Percentiles rank a stretch among this genome's conserved stretches.
Conservation (phyloP, 2,888 invertebrate genomes). For the Rhagophthalmus giganteus region DNA sequence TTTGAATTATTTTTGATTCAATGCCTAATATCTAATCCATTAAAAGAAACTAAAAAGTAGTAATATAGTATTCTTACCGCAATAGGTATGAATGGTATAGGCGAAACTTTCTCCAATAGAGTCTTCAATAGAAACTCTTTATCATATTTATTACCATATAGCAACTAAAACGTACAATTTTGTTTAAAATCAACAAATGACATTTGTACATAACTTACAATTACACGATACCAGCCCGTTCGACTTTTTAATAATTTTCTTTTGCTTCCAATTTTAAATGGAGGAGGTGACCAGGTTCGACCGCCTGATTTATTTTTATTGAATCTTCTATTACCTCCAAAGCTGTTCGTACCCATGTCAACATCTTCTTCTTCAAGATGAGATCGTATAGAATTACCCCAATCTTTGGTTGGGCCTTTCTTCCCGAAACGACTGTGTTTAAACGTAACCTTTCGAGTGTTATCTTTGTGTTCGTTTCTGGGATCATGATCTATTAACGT, state of each 20-base stretch:
- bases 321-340: constrained; percentile 25
- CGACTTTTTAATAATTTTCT: constrained; percentile 59
- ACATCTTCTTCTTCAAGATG: constrained; percentile 66
- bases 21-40: no score
- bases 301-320: constrained; percentile 14
- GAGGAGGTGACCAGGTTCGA: constrained; percentile 44
- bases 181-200: constrained; percentile 5
- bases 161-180: constrained; percentile 55
- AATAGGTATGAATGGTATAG: constrained; percentile 68
- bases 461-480: constrained; percentile 34
- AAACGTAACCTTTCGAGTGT: constrained; percentile 59
- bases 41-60: background rate
- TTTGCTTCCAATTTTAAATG: constrained; percentile 46
- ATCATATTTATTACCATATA: constrained; percentile 74
- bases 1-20: no score
- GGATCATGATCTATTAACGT: constrained; percentile 26
- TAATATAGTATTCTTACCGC: constrained; percentile 57
- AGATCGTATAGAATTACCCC: constrained; percentile 34
- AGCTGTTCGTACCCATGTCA: constrained; percentile 61
- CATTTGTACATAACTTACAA: constrained; percentile 53
- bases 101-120: constrained; percentile 64
- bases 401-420: constrained; percentile 43
- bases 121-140: constrained; percentile 68
- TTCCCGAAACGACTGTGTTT: constrained; percentile 57
- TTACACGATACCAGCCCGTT: constrained; percentile 59